These are phyloP conservation scores for Molorchus minor DNA, from an alignment of 2,888 invertebrate genomes.

Conservation along the genomic window DNA sequence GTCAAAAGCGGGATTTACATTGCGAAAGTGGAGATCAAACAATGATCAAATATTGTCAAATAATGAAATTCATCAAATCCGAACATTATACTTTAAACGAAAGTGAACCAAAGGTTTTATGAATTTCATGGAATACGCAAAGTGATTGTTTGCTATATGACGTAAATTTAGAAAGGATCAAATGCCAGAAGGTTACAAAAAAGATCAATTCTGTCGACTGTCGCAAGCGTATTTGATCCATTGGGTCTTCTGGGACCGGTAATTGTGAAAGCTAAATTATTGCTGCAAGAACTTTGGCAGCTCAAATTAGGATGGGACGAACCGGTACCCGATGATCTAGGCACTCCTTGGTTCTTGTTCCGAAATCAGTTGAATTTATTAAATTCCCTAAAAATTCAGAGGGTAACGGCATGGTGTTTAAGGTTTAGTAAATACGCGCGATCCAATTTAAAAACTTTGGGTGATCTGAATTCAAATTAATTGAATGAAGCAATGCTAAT, in stretches of 20 bases:
- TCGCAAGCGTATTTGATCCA: conserved; percentile 38
- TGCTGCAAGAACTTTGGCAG: conserved; percentile 35
- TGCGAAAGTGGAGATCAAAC: conserved; percentile 17
- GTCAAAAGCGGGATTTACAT: background rate
- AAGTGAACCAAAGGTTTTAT: background rate
- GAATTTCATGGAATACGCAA: background rate
- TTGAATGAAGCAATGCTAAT: background rate
- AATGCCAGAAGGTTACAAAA: conserved; percentile 6
- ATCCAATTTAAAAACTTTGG: too few relatives aligned
- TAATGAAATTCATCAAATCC: too few relatives aligned
- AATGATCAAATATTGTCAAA: too few relatives aligned
- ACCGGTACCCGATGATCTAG: conserved; percentile 3
- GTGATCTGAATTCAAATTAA: background rate
- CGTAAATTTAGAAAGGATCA: background rate
- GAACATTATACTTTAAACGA: background rate
- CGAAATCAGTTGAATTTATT: too few relatives aligned
- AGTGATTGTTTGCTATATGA: too few relatives aligned
- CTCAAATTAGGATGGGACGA: conserved; percentile 33
- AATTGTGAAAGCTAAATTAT: conserved; percentile 33
- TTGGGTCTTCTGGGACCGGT: conserved; percentile 34
- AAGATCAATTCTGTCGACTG: conserved; percentile 31
- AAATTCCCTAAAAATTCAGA: too few relatives aligned
- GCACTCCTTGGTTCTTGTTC: too few relatives aligned
- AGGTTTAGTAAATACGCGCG: too few relatives aligned
- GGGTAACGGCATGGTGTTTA: too few relatives aligned